Evolutionary conservation across 2,797 vertebrate genomes (phyloP), one percentile per base, ranked within the genome.

Genomic region (Onychomys leucogaster): DNA sequence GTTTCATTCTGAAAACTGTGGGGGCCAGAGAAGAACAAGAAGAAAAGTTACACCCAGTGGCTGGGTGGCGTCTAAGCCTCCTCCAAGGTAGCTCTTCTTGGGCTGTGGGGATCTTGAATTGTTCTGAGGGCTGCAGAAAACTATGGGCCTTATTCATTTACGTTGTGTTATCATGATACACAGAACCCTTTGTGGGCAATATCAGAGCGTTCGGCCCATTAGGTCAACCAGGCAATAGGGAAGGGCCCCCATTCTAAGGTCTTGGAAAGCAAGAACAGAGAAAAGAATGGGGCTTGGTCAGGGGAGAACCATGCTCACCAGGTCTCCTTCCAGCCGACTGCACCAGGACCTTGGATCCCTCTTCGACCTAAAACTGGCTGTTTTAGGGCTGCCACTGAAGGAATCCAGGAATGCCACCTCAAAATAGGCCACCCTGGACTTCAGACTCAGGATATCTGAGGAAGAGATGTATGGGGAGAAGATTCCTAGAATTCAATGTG

Each of bases 1-100:
- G 81, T 67, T 90, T 96, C 84, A 92, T 96, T 94, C 81, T 75
- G 77, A 81, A 94, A 95, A 77, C 41, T 43, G 6, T 55, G 29
- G 65, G 69, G 71, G 41, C 17, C 25, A 71, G 21, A 32, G 55
- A 63, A 23, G 11, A 55, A 29, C 10, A 57, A 59, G 71, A 94
- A 91, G 83, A 90, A 89, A 96, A 37, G 43, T 88, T 67, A 91
- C 3, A 29, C 34, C 19, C 6, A 46, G 67, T 52, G 85, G 34
- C 29, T 34, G 17, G n/a, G 63, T 46, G 87, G 63, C 16, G 76
- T 34, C 41, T 34, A 55, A 81, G 77, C 16, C 34, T 49, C 81
- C 73, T 89, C 67, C 63, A 90, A 43, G 77, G 63, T 0, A 34
- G 41, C 34, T 81, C 1, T 17, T 61, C 27, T 25, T 63, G 63